Conservation (phyloP, 1,140 invertebrate species). For the Rhagoletis pomonella region DNA sequence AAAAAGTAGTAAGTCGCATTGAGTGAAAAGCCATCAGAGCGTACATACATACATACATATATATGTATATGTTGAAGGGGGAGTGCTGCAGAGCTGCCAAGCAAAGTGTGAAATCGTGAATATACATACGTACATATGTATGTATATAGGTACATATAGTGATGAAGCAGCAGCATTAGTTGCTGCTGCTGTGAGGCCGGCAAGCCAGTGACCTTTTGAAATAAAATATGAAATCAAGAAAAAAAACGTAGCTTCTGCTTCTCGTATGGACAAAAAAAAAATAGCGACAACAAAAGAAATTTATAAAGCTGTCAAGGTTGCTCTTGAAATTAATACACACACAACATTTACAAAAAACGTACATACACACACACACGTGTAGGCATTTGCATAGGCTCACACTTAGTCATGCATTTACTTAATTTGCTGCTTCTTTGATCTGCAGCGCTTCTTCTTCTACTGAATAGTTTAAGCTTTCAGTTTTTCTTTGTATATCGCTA, state of each 20-base stretch:
- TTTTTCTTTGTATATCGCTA: background rate
- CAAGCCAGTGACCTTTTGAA: constrained; percentile 37
- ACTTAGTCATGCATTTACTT: background rate
- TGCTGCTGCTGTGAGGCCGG: background rate
- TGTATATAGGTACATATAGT: background rate
- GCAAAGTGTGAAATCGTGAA: background rate
- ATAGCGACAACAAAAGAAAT: background rate
- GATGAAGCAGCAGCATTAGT: too few species aligned
- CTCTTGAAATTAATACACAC: constrained; percentile 38
- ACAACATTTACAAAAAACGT: too few species aligned
- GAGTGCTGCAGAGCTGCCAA: background rate
- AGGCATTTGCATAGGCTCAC: background rate
- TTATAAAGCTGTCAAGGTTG: constrained; percentile 18
- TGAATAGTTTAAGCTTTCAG: background rate
- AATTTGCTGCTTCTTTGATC: background rate
- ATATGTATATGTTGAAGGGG: background rate
- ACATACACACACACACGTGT: background rate
- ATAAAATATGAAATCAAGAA: background rate
- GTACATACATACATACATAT: background rate
- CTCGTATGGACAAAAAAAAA: background rate
- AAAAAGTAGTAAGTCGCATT: background rate
- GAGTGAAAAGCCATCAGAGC: background rate
- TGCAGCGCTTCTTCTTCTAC: background rate
- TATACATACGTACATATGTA: background rate
- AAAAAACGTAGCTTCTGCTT: background rate